These are phyloP conservation scores for Platalea minor DNA, from an alignment of 2,797 vertebrate species.

Conservation along the genomic window DNA sequence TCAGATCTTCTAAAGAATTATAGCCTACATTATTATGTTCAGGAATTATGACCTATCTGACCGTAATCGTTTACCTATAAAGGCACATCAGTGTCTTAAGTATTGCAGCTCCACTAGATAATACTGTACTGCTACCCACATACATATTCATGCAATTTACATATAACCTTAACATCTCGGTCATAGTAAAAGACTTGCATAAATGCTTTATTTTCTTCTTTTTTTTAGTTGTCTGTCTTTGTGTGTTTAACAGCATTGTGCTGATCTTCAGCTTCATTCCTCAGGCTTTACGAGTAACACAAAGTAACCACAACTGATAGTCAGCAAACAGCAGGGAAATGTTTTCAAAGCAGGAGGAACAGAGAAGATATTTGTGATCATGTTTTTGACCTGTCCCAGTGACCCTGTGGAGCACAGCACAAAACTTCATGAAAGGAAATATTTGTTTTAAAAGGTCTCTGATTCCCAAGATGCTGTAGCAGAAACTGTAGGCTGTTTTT, in stretches of 20 bases:
- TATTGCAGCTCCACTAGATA: background rate
- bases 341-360: background rate
- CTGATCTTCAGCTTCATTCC: background rate
- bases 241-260: background rate
- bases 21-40: background rate
- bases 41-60: background rate
- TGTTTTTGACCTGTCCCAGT: constrained; percentile 1
- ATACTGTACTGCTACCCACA: background rate
- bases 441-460: constrained; percentile 1
- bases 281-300: background rate
- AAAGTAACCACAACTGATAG: background rate
- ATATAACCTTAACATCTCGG: background rate
- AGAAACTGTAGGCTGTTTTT: background rate
- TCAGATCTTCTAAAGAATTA: background rate
- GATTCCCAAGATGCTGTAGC: background rate
- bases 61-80: background rate
- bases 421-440: background rate
- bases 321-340: background rate
- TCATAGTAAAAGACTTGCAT: background rate
- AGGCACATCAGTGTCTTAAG: background rate
- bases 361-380: background rate
- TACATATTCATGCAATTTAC: background rate
- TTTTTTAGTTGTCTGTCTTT: background rate
- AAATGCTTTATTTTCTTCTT: background rate
- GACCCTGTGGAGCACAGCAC: background rate